Percentiles rank a stretch among this genome's conserved stretches.
phyloP scores from a whole-genome alignment of 2,888 invertebrate species.

The Sympetrum striolatum region DNA sequence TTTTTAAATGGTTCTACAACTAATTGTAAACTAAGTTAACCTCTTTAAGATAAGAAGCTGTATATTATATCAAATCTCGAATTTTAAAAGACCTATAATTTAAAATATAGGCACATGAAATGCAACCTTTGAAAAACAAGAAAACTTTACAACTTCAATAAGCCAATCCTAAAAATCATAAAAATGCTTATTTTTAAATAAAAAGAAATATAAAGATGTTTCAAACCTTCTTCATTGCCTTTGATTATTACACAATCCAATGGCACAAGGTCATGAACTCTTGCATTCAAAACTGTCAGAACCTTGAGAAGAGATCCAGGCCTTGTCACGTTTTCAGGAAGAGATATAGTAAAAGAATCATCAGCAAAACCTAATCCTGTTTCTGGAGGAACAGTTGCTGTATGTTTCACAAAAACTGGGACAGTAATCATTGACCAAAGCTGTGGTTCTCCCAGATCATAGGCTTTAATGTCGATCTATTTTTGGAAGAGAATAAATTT shows the following conservation, averaged over 20 bases:
- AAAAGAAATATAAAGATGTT: neutral
- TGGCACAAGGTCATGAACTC: slow-evolving; percentile 71
- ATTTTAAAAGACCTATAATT: no score
- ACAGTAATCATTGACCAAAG: slow-evolving; percentile 82
- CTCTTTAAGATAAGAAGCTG: no score
- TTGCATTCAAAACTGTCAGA: slow-evolving; percentile 76
- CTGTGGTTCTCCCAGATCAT: slow-evolving; percentile 85
- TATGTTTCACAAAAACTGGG: slow-evolving; percentile 82
- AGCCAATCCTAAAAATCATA: no score
- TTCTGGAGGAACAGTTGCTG: slow-evolving; percentile 72
- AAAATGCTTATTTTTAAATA: no score
- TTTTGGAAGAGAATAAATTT: neutral
- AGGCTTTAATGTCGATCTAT: slow-evolving; percentile 83
- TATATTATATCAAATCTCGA: no score
- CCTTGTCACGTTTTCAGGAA: slow-evolving; percentile 76
- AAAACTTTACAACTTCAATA: no score
- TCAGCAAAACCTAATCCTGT: slow-evolving; percentile 88
- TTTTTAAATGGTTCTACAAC: no score
- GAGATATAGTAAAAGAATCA: slow-evolving; percentile 80
- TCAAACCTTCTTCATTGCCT: slow-evolving; percentile 75
- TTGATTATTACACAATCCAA: slow-evolving; percentile 80
- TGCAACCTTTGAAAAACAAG: no score
- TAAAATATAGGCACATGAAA: no score
- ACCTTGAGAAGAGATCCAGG: slow-evolving; percentile 72
- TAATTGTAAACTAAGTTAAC: no score